phyloP scores from a whole-genome alignment of 2,888 invertebrate genomes.

The Adineta ricciae region DNA sequence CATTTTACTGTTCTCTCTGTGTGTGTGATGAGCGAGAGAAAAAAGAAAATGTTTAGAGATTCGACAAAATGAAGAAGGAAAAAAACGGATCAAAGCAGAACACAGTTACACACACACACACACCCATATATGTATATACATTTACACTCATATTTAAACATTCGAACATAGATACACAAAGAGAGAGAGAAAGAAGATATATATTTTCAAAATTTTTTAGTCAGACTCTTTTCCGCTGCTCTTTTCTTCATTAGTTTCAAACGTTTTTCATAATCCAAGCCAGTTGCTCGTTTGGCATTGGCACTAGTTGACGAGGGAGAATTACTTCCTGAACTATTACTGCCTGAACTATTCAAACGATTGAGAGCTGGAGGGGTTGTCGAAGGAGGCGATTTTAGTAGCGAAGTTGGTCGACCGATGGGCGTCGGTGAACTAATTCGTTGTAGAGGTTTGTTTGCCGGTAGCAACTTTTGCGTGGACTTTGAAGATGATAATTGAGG shows the following conservation, averaged over 20 bases:
- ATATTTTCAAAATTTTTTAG: not conserved
- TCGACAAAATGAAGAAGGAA: not conserved
- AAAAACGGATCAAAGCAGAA: conserved; percentile 10
- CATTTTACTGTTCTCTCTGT: not conserved
- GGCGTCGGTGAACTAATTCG: not conserved
- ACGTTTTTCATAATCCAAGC: not conserved
- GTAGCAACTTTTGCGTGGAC: not conserved
- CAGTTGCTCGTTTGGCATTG: not conserved
- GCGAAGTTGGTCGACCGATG: not conserved
- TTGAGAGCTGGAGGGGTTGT: not conserved
- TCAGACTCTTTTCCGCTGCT: not conserved
- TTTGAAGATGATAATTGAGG: not conserved
- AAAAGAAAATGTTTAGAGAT: not conserved
- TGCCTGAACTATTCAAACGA: conserved; percentile 1
- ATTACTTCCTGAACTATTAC: not conserved
- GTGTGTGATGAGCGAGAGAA: not conserved
- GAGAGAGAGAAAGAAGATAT: not conserved
- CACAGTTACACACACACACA: not conserved
- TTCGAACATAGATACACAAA: not conserved
- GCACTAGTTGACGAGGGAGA: not conserved
- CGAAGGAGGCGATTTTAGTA: not conserved
- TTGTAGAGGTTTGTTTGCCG: not conserved
- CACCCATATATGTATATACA: not conserved
- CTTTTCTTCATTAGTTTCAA: conserved; percentile 11
- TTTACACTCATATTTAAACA: conserved; percentile 1